These are phyloP conservation scores for Macquaria ambigua DNA, from an alignment of 2,113 vertebrate species.

Conservation along the genomic window DNA sequence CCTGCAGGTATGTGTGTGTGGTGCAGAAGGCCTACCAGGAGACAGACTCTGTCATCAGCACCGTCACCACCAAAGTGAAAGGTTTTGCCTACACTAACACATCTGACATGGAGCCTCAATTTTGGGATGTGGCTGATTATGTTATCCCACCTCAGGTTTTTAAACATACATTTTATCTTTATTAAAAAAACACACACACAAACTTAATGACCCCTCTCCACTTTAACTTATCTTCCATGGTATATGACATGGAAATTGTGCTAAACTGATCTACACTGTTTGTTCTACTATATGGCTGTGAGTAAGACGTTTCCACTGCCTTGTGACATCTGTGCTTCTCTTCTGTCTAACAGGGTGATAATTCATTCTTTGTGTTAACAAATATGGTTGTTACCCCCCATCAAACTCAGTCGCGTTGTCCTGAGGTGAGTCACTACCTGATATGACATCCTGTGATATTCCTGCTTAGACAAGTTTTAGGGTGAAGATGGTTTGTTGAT, in stretches of 20 bases:
- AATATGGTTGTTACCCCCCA: constrained; percentile 61
- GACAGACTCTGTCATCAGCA: constrained; percentile 87
- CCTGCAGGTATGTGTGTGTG: constrained; percentile 91
- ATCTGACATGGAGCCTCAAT: constrained; percentile 55
- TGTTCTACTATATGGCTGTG: too few relatives aligned
- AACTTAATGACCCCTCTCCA: not conserved
- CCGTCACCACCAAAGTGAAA: constrained; percentile 89
- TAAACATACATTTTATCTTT: not conserved
- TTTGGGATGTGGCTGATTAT: constrained; percentile 93
- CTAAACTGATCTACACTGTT: not conserved
- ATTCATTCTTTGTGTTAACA: constrained; percentile 73
- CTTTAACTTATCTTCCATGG: not conserved
- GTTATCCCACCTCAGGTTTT: constrained; percentile 92
- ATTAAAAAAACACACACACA: not conserved
- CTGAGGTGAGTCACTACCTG: constrained; percentile 55
- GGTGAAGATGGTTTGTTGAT: not conserved
- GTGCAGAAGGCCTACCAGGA: constrained; percentile 95
- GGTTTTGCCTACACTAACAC: constrained; percentile 85
- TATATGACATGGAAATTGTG: not conserved
- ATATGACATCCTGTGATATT: not conserved
- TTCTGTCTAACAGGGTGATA: constrained; percentile 52
- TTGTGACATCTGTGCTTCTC: not conserved
- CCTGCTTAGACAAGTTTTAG: not conserved
- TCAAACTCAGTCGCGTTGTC: constrained; percentile 66
- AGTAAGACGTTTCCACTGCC: not conserved